phyloP scores from a whole-genome alignment of 2,888 invertebrate genomes.

The Epirrita christyi region DNA sequence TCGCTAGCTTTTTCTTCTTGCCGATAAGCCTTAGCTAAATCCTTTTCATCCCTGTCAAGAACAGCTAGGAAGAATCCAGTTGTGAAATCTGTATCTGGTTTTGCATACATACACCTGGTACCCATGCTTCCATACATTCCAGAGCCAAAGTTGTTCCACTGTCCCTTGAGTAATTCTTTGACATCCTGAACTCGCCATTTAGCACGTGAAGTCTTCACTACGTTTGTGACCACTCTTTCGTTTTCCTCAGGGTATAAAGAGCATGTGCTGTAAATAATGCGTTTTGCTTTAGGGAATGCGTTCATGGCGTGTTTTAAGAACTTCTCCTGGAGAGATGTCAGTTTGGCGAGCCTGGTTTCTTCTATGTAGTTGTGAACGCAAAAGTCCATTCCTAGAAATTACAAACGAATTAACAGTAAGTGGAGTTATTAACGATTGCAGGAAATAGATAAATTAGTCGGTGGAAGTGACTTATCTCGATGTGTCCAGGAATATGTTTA shows the following conservation, averaged over 20 bases:
- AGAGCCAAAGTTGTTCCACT: conserved; percentile 89
- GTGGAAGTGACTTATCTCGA: background rate
- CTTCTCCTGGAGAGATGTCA: conserved; percentile 92
- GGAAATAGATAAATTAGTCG: background rate
- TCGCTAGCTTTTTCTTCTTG: conserved; percentile 32
- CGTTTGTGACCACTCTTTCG: conserved; percentile 93
- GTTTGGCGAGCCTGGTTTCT: conserved; percentile 84
- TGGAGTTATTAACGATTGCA: background rate
- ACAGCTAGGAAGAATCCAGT: conserved; percentile 98
- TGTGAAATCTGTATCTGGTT: conserved; percentile 90
- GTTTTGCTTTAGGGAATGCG: conserved; percentile 91
- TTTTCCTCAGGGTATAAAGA: conserved; percentile 96
- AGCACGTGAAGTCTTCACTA: conserved; percentile 81
- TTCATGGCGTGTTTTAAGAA: conserved; percentile 94
- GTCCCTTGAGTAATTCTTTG: conserved; percentile 84
- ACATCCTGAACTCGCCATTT: conserved; percentile 87
- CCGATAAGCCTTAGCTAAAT: conserved; percentile 53
- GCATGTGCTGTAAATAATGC: conserved; percentile 98
- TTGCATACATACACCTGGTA: conserved; percentile 91
- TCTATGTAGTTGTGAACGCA: conserved; percentile 74
- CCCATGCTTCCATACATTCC: conserved; percentile 87
- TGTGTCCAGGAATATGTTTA: background rate
- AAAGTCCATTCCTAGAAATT: conserved; percentile 67
- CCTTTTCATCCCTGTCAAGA: conserved; percentile 87
- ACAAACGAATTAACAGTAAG: background rate